These are phyloP conservation scores for Dioctria linearis DNA, from an alignment of 2,888 invertebrate species.

Conservation along the genomic window DNA sequence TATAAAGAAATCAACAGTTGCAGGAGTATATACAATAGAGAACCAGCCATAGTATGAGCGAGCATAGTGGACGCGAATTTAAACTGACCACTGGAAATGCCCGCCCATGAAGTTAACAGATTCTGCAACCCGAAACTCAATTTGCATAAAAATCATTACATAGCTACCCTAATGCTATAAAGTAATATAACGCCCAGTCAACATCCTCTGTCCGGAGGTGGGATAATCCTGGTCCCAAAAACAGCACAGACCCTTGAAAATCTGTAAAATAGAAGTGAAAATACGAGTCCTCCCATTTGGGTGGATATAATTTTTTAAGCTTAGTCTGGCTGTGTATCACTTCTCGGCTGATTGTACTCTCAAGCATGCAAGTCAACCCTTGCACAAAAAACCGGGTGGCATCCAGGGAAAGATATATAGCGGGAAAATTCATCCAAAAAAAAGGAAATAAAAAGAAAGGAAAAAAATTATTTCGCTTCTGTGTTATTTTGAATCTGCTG, in stretches of 20 bases:
- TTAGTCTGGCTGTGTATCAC: constrained; percentile 44
- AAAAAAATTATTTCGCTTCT: background rate
- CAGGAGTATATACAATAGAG: too few relatives aligned
- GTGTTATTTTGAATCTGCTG: constrained; percentile 45
- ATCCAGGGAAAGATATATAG: constrained; percentile 35
- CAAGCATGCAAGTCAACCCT: constrained; percentile 40
- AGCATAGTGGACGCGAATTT: background rate
- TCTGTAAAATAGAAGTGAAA: background rate
- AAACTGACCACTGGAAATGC: background rate
- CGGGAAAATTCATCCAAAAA: constrained; percentile 23
- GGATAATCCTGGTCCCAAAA: constrained; percentile 16
- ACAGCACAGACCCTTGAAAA: constrained; percentile 30
- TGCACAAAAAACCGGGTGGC: constrained; percentile 36
- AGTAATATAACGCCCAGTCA: background rate
- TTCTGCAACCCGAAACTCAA: constrained; percentile 6
- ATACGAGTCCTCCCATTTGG: constrained; percentile 20
- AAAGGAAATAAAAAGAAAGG: background rate
- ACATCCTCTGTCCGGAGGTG: background rate
- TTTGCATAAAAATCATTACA: constrained; percentile 36
- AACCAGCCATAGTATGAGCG: too few relatives aligned
- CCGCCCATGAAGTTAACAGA: constrained; percentile 16
- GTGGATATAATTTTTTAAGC: constrained; percentile 47
- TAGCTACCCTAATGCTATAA: constrained; percentile 20
- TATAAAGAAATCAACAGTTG: too few relatives aligned
- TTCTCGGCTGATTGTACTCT: constrained; percentile 45